Base-by-base conservation (phyloP, 1,140 invertebrate species). In the Cydia fagiglandana region DNA sequence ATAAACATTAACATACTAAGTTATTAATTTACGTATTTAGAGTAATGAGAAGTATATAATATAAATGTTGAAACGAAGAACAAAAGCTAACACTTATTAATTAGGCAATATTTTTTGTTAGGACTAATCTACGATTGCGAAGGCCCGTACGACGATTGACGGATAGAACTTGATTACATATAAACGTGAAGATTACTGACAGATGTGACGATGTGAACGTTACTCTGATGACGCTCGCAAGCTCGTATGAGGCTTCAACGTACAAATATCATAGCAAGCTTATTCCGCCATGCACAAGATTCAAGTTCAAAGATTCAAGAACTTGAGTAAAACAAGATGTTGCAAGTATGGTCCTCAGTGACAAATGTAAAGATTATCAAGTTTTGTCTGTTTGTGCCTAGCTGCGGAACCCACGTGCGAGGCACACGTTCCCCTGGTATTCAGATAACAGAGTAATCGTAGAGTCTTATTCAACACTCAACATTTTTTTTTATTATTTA, bases 401-500 rank as follows among this genome's bases (percentile, higher is more conserved):
- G 75, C 73, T 78, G 50, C 78, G 79, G 79, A 76, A 83, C 85
- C 66, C 87, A 89, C 87, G 87, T 89, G 87, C 79, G 81, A 77
- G 78, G 85, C 86, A 86, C 84, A 87, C 83, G 83, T 80, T 85
- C 79, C 77, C 77, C 73, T 77, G 77, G 70, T 68, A 68, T 79
- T 80, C 81, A 81, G 77, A 79, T 79, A 76, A 85, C 75, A 85
- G 56, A 56, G 75, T 20, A 75, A 68, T 1, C 17, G 45, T 80
- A 66, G 83, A 84, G 84, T 61, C 50, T 53, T 53, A 53, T 53
- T 53, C 5, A 47, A 47, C 13, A 47, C 12, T 3, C 9, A 2
- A 47, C 10, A 47, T 15, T 13, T 15, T 45, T 47, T 47, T 15
- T 4, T 47, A 15, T 13, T 47, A 15, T 15, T 47, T 47, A 41